Evolutionary conservation across 2,888 invertebrate species (phyloP), one percentile per base, ranked within the genome.

Genomic region (Melieria picta): DNA sequence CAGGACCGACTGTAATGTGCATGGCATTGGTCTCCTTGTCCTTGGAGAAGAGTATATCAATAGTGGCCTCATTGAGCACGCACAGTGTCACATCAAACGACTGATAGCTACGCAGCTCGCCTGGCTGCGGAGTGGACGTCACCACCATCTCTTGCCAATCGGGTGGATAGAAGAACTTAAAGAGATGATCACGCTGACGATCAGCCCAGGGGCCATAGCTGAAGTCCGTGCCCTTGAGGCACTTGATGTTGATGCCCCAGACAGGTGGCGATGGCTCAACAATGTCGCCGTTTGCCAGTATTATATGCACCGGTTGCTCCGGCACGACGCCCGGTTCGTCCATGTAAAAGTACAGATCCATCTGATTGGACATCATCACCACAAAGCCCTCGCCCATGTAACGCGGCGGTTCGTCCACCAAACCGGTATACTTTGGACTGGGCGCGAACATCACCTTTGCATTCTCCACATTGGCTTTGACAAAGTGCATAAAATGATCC

Each of bases 131-230:
- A 60, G 93, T 90, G 72, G 93, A 91, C 0, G 96, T 95, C 1
- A 94, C 90, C 85, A 92, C 91, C 84, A 95, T 89, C 72, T 92
- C 91, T 82, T 93, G 91, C 87, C 93, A 95, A 84, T 95, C 93
- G 76, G 94, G 92, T 7, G 97, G 99, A 84, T 95, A 98, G 88
- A 99, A 99, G 87, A 98, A 97, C 87, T 93, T 95, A 87, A 96
- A 98, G 48, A 99, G 89, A 86, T 95, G 93, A 84, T 98, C 98
- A 76, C 99, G 91, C 85, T 99, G 99, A 65, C 98, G 90, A 85
- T 99, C 99, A 4, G 98, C 99, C 99, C 99, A 99, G 0, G 99
- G 99, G 0, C 99, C 99, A 83, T 99, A 99, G 86, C 97, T 98
- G 80, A 99, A 95, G 83, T 97, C 96, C 0, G 91, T 87, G 76